Base-by-base conservation (phyloP, 1,140 invertebrate genomes). In the Drosophila fuyamai region DNA sequence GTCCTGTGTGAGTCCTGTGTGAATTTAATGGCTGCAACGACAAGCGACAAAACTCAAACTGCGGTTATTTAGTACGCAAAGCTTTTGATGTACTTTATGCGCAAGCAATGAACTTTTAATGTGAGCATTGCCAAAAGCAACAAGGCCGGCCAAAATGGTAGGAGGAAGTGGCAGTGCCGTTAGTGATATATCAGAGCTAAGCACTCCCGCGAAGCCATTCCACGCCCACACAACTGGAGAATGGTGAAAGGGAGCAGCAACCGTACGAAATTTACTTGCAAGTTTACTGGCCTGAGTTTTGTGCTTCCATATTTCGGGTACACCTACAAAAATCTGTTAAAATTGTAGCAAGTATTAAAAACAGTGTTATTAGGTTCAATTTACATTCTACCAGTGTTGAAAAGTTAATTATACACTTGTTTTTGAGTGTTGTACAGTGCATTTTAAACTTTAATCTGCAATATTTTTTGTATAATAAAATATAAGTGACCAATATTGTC, bases 21-120 rank as follows among this genome's bases (percentile, higher is more conserved):
- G 79, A 88, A 72, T 79, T 86, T 86, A 86, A 86, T 88, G 88
- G 84, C 85, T 80, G 83, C 84, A 86, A 78, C 77, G 81, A 85
- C 81, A 85, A 86, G 79, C 78, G 78, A 81, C 66, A 72, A 79
- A 86, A 86, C 84, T 86, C 79, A 86, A 86, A 85, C 81, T 86
- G 78, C 68, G 82, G 82, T 85, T 86, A 84, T 86, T 86, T 81
- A 79, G 82, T 81, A 89, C 72, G 78, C 82, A 77, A 66, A 82
- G 79, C 79, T 76, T 88, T 88, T 88, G 83, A 79, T 88, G 83
- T 88, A 81, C 83, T 86, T 86, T 86, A 86, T 86, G 83, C 79
- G 79, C 83, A 86, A 86, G 83, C 83, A 88, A 86, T 88, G 84
- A 88, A 89, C 83, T 88, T 88, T 88, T 88, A 88, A 88, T 88